Percentiles rank a stretch among this genome's conserved stretches.
Conservation (phyloP, 2,113 vertebrate species). For the Chlorodrepanis virens region DNA sequence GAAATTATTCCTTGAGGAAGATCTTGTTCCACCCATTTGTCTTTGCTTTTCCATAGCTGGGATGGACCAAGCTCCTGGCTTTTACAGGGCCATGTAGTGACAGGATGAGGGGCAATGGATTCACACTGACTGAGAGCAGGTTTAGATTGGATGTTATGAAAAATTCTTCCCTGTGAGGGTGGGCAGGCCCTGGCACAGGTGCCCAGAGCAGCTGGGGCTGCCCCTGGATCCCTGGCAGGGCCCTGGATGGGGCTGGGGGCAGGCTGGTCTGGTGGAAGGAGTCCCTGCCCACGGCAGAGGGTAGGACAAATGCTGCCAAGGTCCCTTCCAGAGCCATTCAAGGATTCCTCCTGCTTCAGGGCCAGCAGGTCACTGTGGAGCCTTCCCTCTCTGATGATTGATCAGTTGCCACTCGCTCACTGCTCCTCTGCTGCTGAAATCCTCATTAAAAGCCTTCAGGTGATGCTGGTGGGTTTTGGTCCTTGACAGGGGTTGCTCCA, state of each 20-base stretch:
- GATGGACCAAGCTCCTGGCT: not conserved
- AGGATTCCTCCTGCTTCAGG: not conserved
- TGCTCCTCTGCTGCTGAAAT: not conserved
- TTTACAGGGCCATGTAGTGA: not conserved
- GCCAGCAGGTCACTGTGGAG: not conserved
- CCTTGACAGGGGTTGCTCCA: not conserved
- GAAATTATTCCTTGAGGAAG: not conserved
- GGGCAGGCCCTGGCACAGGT: not conserved
- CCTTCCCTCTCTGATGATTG: not conserved
- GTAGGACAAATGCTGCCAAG: too few species aligned
- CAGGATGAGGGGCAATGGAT: not conserved
- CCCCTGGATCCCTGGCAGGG: not conserved
- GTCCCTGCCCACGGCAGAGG: not conserved
- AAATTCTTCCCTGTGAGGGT: not conserved
- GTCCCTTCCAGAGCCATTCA: not conserved
- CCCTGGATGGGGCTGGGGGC: not conserved
- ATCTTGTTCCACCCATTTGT: not conserved
- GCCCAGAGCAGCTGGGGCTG: not conserved
- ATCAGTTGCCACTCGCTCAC: not conserved
- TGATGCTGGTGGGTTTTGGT: not conserved
- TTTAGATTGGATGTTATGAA: not conserved
- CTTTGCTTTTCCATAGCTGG: not conserved
- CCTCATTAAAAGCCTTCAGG: not conserved
- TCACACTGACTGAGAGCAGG: rapidly evolving
- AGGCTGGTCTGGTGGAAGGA: rapidly evolving